A percentile compares a stretch with the other conserved stretches of the same genome.
phyloP scores from a whole-genome alignment of 2,797 vertebrate species.

The Microctenopoma stevenorrisi region DNA sequence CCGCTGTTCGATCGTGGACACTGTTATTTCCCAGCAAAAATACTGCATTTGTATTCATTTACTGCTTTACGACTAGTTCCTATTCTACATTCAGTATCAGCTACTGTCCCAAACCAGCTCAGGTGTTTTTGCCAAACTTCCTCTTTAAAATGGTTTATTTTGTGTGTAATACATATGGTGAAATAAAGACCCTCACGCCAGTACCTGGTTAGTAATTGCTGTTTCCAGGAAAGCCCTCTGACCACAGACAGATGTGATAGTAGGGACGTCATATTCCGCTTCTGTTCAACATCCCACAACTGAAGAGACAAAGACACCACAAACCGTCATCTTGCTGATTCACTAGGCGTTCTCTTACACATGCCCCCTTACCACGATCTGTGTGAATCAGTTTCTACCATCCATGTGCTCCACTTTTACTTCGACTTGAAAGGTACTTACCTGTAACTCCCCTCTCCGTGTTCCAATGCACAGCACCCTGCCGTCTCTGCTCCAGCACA shows the following conservation, averaged over 20 bases:
- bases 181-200: not conserved
- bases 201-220: slow-evolving; percentile 85
- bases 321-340: slow-evolving; percentile 40
- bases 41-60: not conserved
- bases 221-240: slow-evolving; percentile 85
- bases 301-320: slow-evolving; percentile 54
- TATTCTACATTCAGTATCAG: no score
- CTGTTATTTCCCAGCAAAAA: slow-evolving; percentile 12
- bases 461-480: slow-evolving; percentile 81
- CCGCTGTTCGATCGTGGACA: slow-evolving; percentile 70
- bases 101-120: no score
- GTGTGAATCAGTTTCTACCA: slow-evolving; percentile 3
- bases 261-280: slow-evolving; percentile 74
- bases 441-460: slow-evolving; percentile 83
- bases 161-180: not conserved
- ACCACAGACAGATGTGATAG: slow-evolving; percentile 80
- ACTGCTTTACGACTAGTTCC: not conserved
- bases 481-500: slow-evolving; percentile 84
- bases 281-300: slow-evolving; percentile 84
- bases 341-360: not conserved
- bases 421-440: slow-evolving; percentile 32
- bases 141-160: not conserved
- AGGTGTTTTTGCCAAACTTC: not conserved
- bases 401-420: not conserved
- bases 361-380: slow-evolving; percentile 1